Base-by-base conservation (phyloP, 2,888 invertebrate species). In the Xiphydria camelus region DNA sequence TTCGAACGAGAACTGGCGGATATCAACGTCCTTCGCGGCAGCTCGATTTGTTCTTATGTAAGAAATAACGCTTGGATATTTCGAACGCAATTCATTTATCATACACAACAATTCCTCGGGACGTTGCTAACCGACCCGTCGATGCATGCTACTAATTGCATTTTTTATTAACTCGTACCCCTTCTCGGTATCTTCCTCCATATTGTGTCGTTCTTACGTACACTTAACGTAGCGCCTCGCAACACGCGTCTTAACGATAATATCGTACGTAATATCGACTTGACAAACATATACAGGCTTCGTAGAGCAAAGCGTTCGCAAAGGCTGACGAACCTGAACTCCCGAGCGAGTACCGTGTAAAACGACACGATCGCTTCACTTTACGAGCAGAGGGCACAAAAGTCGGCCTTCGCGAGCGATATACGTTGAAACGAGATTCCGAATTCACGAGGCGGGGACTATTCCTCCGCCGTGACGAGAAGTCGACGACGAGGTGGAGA, bases 281-380 rank as follows among this genome's bases (percentile, higher is more conserved):
- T 38, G 56, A 65, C 62, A 65, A 65, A 72, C 71, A 73, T 69
- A 73, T 74, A 75, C 74, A 74, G 72, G 73, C 72, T 73, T 73
- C 60, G 31, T 25, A 45, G 23, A 45, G 25, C 20, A 39, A 40
- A 40, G 17, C 26, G 26, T 7, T 26, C 26, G 26, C 26, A 26
- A 10, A 10, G 26, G 26, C 14, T 12, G n/a, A n/a, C n/a, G n/a
- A n/a, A n/a, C n/a, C n/a, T n/a, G n/a, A n/a, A n/a, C n/a, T n/a
- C n/a, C n/a, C n/a, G n/a, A n/a, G n/a, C n/a, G n/a, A n/a, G n/a
- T n/a, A n/a, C n/a, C n/a, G n/a, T n/a, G n/a, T n/a, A n/a, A n/a
- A n/a, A n/a, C n/a, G n/a, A n/a, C n/a, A n/a, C n/a, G n/a, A n/a
- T n/a, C n/a, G n/a, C n/a, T n/a, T n/a, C n/a, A n/a, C n/a, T n/a